Evolutionary conservation across 53 echinoderm and acorn worm genomes (phyloP).

Genomic region (Temnopleurus reevesii): DNA sequence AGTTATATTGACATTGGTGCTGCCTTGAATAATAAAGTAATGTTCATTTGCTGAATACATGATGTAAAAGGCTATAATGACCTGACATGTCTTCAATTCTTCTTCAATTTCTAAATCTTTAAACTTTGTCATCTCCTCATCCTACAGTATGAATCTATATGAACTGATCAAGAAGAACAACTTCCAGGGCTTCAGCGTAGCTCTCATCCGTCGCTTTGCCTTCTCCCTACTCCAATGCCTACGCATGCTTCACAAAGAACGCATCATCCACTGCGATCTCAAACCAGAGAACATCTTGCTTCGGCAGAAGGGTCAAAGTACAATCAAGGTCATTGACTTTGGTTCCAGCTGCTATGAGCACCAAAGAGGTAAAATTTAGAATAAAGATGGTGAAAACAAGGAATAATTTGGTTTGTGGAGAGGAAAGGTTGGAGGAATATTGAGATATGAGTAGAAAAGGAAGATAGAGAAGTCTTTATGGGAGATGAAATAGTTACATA

Average conservation of each 20-base stretch:
- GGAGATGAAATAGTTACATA: too few species aligned
- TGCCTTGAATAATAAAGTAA: too few species aligned
- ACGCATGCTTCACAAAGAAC: slow-evolving; percentile 78
- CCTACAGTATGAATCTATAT: slow-evolving; percentile 91
- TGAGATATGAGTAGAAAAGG: too few species aligned
- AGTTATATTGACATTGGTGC: too few species aligned
- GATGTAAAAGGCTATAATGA: too few species aligned
- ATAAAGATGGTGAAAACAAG: too few species aligned
- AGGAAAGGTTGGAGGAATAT: too few species aligned
- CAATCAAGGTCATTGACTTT: slow-evolving; percentile 98
- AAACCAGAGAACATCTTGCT: slow-evolving; percentile 96
- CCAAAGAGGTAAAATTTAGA: slow-evolving; percentile 82
- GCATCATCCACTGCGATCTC: slow-evolving; percentile 93
- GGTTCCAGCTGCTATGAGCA: slow-evolving; percentile 98
- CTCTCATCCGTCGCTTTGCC: slow-evolving; percentile 90
- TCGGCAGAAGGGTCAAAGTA: slow-evolving; percentile 92
- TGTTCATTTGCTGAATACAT: too few species aligned
- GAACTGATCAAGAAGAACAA: slow-evolving; percentile 99
- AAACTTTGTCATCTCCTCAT: background rate
- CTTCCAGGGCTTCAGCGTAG: slow-evolving; percentile 95
- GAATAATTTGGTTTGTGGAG: too few species aligned
- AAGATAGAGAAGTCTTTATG: background rate
- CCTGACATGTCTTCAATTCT: too few species aligned
- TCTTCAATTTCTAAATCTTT: too few species aligned
- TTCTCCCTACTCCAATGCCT: slow-evolving; percentile 85